Evolutionary conservation across 2,888 invertebrate genomes (phyloP).

Genomic region (Onthophagus sagittarius): DNA sequence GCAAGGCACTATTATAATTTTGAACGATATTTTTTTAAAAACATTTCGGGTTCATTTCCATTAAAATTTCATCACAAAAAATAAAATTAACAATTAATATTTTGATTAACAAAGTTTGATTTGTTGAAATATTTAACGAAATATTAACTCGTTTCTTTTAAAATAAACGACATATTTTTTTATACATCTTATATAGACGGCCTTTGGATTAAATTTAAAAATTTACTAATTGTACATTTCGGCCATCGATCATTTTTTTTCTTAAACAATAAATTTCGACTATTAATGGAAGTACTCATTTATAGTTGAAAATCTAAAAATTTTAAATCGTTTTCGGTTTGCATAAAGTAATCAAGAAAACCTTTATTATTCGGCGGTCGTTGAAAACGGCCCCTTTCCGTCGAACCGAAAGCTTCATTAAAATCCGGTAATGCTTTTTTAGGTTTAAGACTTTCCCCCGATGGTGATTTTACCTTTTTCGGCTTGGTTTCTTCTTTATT

Average conservation of each 20-base stretch:
- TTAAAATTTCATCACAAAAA: neutral
- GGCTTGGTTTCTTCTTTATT: slow-evolving; percentile 35
- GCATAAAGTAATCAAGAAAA: slow-evolving; percentile 40
- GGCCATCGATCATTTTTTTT: neutral
- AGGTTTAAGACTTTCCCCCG: neutral
- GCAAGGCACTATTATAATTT: slow-evolving; percentile 11
- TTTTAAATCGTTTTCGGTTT: slow-evolving; percentile 33
- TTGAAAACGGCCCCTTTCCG: slow-evolving; percentile 76
- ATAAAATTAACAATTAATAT: neutral
- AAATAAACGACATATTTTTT: neutral
- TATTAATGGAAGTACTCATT: neutral
- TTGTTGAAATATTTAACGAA: too few relatives aligned
- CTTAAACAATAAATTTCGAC: neutral
- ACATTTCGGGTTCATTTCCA: neutral
- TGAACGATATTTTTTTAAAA: slow-evolving; percentile 2
- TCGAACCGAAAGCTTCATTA: slow-evolving; percentile 82
- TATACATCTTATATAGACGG: neutral
- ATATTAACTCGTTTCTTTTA: neutral
- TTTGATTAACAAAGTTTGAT: neutral
- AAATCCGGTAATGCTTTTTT: slow-evolving; percentile 68
- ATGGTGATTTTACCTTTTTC: slow-evolving; percentile 35
- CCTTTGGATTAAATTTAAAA: neutral
- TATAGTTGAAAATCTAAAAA: slow-evolving; percentile 42
- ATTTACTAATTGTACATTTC: neutral
- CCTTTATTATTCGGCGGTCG: slow-evolving; percentile 46